A percentile compares a stretch with the other conserved stretches of the same genome.
Conservation (phyloP, 2,113 vertebrate genomes). For the Myxocyprinus asiaticus region DNA sequence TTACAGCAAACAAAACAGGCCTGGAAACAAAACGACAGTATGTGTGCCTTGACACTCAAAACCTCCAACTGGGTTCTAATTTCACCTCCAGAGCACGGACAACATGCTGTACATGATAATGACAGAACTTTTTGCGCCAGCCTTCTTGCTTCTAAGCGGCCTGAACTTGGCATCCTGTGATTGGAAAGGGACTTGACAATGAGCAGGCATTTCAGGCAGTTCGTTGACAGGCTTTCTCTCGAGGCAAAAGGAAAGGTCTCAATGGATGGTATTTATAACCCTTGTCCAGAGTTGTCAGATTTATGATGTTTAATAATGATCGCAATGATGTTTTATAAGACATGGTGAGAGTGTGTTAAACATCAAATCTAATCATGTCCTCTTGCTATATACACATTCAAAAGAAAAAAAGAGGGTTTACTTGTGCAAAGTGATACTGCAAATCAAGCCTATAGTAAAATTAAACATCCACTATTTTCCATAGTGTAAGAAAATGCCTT, state of each 20-base stretch:
- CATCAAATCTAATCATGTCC: not conserved
- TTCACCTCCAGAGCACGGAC: constrained; percentile 18
- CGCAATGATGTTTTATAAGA: not conserved
- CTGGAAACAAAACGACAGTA: constrained; percentile 41
- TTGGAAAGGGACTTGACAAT: constrained; percentile 12
- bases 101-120: constrained; percentile 34
- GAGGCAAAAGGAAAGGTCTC: not conserved
- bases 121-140: constrained; percentile 9
- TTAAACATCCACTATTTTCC: not conserved
- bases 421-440: not conserved
- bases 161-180: constrained; percentile 13
- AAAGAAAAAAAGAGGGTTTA: not conserved
- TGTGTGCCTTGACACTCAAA: constrained; percentile 26
- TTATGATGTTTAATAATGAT: constrained; percentile 15
- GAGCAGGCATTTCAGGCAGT: constrained; percentile 6
- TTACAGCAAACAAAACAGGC: constrained; percentile 37
- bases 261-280: not conserved
- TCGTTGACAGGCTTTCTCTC: not conserved
- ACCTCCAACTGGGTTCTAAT: constrained; percentile 10
- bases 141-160: not conserved
- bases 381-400: not conserved
- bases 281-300: not conserved
- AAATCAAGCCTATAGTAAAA: not conserved
- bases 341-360: not conserved
- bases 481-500: not conserved